Percentiles rank a stretch among this genome's conserved stretches.
Conservation (phyloP, 2,113 vertebrate genomes). For the Arizona elegans region DNA sequence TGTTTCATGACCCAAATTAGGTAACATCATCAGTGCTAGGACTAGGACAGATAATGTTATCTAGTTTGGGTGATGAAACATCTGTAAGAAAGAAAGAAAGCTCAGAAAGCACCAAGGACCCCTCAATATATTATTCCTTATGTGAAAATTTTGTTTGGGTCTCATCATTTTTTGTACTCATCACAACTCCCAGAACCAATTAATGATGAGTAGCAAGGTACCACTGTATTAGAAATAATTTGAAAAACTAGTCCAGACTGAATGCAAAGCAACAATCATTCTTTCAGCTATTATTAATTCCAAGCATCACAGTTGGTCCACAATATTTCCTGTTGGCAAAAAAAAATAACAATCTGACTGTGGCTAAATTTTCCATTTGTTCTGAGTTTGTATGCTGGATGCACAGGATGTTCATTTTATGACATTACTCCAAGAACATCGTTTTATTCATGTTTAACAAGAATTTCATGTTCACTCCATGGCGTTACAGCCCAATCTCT, state of each 20-base stretch:
- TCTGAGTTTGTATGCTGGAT: not conserved
- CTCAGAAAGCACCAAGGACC: too few relatives aligned
- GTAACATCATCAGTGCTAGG: too few relatives aligned
- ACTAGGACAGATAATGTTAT: too few relatives aligned
- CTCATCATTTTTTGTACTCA: not conserved
- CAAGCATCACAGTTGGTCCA: not conserved
- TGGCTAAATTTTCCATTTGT: not conserved
- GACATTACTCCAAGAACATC: not conserved
- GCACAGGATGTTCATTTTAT: fast-evolving
- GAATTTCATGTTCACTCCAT: not conserved
- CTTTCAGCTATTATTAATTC: not conserved
- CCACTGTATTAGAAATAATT: constrained; percentile 8
- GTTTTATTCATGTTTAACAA: constrained; percentile 4
- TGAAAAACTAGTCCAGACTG: not conserved
- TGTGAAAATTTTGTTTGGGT: not conserved
- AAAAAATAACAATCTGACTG: not conserved
- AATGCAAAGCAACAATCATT: not conserved
- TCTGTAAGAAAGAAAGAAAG: too few relatives aligned
- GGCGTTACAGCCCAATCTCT: not conserved
- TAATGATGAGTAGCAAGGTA: not conserved
- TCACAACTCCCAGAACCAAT: not conserved
- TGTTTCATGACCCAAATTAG: too few relatives aligned
- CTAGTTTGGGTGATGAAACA: too few relatives aligned
- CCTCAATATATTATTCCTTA: not conserved
- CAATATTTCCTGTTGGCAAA: not conserved